Conservation (phyloP, 2,888 invertebrate genomes). For the Troglohyphantes excavatus region DNA sequence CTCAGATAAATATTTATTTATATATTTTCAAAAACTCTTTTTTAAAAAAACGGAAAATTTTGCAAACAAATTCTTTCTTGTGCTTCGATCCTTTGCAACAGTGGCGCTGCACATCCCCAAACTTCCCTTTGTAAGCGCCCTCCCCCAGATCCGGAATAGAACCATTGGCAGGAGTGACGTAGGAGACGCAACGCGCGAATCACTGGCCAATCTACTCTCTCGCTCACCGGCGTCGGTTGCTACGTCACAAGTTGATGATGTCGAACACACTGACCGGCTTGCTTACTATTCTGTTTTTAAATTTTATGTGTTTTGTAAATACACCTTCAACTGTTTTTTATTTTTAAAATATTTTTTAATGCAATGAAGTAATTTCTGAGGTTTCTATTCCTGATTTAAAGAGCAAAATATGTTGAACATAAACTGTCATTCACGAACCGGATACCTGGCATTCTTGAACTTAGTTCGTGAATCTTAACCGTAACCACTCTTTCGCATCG, state of each 20-base stretch:
- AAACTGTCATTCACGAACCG: background rate
- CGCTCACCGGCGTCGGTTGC: slow-evolving; percentile 15
- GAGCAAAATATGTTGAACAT: background rate
- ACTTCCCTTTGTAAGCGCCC: background rate
- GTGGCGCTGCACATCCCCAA: background rate
- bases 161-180: slow-evolving; percentile 40
- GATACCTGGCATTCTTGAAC: slow-evolving; percentile 13
- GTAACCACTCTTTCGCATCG: slow-evolving; percentile 45
- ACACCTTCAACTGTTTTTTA: background rate
- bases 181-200: slow-evolving; percentile 71
- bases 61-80: too few relatives aligned
- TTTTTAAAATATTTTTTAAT: background rate
- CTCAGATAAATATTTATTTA: too few relatives aligned
- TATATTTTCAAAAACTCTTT: too few relatives aligned
- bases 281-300: background rate
- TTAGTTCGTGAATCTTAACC: slow-evolving; percentile 21
- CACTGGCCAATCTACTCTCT: slow-evolving; percentile 41
- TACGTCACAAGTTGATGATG: slow-evolving; percentile 63
- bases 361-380: background rate
- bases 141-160: slow-evolving; percentile 31
- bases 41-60: too few relatives aligned
- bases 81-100: too few relatives aligned
- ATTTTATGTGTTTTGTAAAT: background rate
- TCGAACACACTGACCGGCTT: slow-evolving; percentile 34
- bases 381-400: background rate